phyloP scores from a whole-genome alignment of 2,113 vertebrate species.

The Corynorhinus townsendii region DNA sequence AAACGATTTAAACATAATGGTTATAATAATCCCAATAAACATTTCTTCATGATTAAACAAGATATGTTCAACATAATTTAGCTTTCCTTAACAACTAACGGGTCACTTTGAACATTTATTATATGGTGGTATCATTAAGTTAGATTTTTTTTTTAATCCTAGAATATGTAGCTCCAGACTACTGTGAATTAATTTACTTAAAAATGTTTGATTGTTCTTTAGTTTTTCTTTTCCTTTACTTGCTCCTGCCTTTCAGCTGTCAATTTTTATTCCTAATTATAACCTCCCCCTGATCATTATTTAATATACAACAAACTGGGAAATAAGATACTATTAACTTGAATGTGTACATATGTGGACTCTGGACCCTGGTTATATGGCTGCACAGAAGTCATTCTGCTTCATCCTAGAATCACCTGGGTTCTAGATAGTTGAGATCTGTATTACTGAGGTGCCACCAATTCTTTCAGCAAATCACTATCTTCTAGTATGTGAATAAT shows the following conservation, averaged over 20 bases:
- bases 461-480: conserved; percentile 12
- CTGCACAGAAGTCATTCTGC: not conserved
- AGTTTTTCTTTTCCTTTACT: conserved; percentile 15
- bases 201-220: not conserved
- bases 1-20: not conserved
- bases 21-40: not conserved
- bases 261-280: conserved; percentile 24
- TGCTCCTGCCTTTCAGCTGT: not conserved
- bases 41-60: conserved; percentile 26
- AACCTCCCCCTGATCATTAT: conserved; percentile 5
- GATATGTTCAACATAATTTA: conserved; percentile 20
- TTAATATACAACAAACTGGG: not conserved
- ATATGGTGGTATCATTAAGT: not conserved
- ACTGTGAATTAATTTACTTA: not conserved
- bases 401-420: not conserved
- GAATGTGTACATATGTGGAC: not conserved
- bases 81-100: conserved; percentile 3
- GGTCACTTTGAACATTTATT: not conserved
- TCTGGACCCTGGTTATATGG: not conserved
- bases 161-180: not conserved
- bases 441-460: not conserved
- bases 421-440: not conserved
- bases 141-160: not conserved
- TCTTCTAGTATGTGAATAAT: not conserved
- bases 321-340: conserved; percentile 20